Evolutionary conservation across 2,113 vertebrate genomes (phyloP), one percentile per base, ranked within the genome.

Genomic region (Riparia riparia): DNA sequence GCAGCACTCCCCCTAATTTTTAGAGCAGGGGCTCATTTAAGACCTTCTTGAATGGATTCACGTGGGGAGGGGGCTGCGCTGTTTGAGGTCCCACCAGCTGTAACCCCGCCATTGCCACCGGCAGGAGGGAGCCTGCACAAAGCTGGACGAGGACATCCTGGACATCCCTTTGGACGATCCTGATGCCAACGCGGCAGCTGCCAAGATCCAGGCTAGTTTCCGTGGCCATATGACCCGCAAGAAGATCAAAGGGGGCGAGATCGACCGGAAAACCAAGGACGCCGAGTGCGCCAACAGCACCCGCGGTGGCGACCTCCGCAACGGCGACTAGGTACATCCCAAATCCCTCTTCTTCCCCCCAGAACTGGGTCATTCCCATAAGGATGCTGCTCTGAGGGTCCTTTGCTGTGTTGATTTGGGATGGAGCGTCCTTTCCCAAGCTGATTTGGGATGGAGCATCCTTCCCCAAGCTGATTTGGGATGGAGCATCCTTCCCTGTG

Each of bases 141-240:
- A 99, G 79, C 99, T 99, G 80, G 99, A 99, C 37, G 99, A 99
- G 90, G 99, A 99, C 97, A 99, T 99, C 96, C 98, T 99, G 98
- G 99, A 99, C 98, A 99, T 99, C 96, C 99, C 99, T 3, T 96
- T 99, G 98, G 99, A 99, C 56, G 99, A 99, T 78, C 99, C 99
- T 0, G 99, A 99, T 56, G 99, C 99, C 96, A 99, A 99, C 82
- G 99, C 99, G 26, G 99, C 99, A 1, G 99, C 99, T 1, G 99
- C 99, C 97, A 99, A 99, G 97, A 99, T 99, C 97, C 99, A 99
- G 97, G 99, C 99, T 6, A 99, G 99, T 93, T 99, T 99, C 97
- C 99, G 99, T 26, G 99, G 99, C 91, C 99, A 99, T 96, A 99
- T 99, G 99, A 99, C 99, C 89, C 98, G 99, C 91, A 99, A 99